Conservation (phyloP, 30 jellyfish, hydroid and myxozoan species). For the Morbakka virulenta region DNA sequence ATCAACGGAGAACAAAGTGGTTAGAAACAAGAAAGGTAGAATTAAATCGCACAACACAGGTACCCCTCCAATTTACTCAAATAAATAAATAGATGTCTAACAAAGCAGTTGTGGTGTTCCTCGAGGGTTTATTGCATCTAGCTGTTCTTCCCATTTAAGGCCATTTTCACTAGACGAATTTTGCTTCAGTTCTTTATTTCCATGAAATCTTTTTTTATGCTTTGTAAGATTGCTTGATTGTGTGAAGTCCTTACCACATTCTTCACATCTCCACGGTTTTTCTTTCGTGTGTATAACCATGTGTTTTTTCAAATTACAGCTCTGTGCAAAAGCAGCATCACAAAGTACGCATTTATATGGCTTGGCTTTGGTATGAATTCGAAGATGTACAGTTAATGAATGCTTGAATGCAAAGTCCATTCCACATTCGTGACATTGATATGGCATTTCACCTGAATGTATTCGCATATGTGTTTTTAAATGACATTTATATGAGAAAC, state of each 20-base stretch:
- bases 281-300: slow-evolving; percentile 41
- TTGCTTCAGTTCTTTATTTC: no score
- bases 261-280: slow-evolving; percentile 1
- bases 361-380: slow-evolving; percentile 53
- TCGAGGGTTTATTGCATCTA: no score
- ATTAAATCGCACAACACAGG: no score
- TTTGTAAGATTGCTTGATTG: no score
- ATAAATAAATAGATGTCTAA: no score
- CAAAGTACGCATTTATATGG: slow-evolving; percentile 51
- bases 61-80: no score
- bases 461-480: slow-evolving; percentile 42
- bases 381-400: slow-evolving; percentile 43
- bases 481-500: slow-evolving; percentile 49
- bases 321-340: slow-evolving; percentile 45
- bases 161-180: no score
- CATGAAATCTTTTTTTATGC: no score
- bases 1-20: no score
- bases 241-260: slow-evolving; percentile 40
- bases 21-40: no score
- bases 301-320: slow-evolving; percentile 49
- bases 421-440: slow-evolving; percentile 37
- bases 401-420: slow-evolving; percentile 34
- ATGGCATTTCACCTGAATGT: slow-evolving; percentile 64
- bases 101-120: no score
- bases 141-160: no score